These are phyloP conservation scores for Spisula solida DNA, from an alignment of 2,888 invertebrate genomes.

Conservation along the genomic window DNA sequence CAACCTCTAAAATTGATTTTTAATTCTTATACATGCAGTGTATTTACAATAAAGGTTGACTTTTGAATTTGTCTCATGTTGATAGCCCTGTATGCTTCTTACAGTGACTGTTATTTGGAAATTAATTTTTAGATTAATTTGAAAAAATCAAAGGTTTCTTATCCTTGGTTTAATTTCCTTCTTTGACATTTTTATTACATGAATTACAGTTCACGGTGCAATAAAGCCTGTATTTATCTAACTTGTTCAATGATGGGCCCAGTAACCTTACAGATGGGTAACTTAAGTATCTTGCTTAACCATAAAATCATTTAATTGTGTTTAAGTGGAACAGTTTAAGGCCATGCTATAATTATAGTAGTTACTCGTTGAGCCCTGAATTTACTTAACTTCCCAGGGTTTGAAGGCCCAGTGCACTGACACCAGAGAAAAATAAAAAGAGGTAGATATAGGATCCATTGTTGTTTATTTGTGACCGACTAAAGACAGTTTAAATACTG, in stretches of 20 bases:
- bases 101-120: neutral
- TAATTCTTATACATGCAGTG: too few relatives aligned
- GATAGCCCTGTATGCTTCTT: neutral
- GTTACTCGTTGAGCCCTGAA: too few relatives aligned
- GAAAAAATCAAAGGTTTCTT: neutral
- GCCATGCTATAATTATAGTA: neutral
- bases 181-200: neutral
- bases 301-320: constrained; percentile 21
- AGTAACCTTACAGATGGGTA: neutral
- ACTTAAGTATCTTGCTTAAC: neutral
- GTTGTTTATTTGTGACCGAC: too few relatives aligned
- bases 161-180: neutral
- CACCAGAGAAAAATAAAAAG: too few relatives aligned
- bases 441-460: too few relatives aligned
- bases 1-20: too few relatives aligned
- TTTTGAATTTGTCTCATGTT: neutral
- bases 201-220: neutral
- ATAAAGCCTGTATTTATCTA: constrained; percentile 20
- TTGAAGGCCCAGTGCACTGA: too few relatives aligned
- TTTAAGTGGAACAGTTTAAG: neutral
- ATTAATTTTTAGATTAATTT: neutral
- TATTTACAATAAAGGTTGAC: too few relatives aligned
- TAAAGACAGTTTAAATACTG: too few relatives aligned
- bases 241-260: neutral
- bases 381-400: too few relatives aligned